Evolutionary conservation across 2,888 invertebrate genomes (phyloP), one percentile per base, ranked within the genome.

Genomic region (Zaprionus bogoriensis): DNA sequence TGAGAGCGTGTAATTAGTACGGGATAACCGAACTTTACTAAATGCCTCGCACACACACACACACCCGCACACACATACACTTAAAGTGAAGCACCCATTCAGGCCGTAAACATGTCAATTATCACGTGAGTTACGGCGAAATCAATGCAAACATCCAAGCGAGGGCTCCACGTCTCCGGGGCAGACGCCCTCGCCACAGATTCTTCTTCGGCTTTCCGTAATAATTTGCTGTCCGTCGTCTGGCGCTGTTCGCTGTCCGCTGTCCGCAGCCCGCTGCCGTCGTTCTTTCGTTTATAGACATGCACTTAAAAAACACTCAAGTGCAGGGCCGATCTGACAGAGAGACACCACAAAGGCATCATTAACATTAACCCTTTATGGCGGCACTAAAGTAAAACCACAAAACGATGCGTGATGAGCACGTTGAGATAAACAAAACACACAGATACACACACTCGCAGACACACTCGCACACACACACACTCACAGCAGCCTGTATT

Each of bases 341-440:
- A 39, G 38, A 42, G 41, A 44, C 9, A 53, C 55, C 69, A 78
- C 72, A 69, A 79, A 71, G 76, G 74, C 80, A 79, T 77, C 83
- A 85, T 79, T 81, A 79, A 77, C 78, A 79, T 79, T 79, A 79
- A 84, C 84, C 84, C 84, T 84, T 79, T 84, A 79, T 70, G 84
- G 79, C 75, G 72, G 84, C 84, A 81, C 75, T 79, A 79, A 79
- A 79, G 75, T 67, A 67, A 76, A 64, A 67, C 83, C 81, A 81
- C 81, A 81, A 83, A 85, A 84, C 83, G 77, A 75, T 73, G 81
- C 86, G 67, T 82, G 81, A 82, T 81, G 81, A 85, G 86, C 86
- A 85, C 86, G 86, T 81, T 83, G 70, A 85, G 81, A 81, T 81
- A 81, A 81, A 82, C 80, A 84, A 74, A 51, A 58, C 45, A 71